Evolutionary conservation across 2,113 vertebrate genomes (phyloP).

Genomic region (Nesogale talazaci): DNA sequence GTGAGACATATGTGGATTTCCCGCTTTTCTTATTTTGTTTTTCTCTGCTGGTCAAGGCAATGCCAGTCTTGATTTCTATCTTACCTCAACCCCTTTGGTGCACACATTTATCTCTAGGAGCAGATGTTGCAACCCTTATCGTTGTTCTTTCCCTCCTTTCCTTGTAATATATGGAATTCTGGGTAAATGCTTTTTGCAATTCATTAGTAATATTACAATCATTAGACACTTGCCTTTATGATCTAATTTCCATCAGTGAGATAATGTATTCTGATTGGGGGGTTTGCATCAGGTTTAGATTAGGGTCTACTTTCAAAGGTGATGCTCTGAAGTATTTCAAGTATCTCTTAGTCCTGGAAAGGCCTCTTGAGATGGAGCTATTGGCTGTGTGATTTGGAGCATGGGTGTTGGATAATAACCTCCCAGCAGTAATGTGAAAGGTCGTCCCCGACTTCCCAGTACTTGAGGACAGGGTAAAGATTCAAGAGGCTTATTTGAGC

Average conservation of each 20-base stretch:
- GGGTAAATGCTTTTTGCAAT: conserved; percentile 50
- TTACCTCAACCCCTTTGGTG: background rate
- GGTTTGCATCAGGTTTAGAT: background rate
- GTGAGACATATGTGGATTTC: background rate
- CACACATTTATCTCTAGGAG: background rate
- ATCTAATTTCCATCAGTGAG: conserved; percentile 47
- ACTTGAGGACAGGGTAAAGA: background rate
- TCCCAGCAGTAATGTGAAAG: background rate
- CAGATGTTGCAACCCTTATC: background rate
- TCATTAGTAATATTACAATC: conserved; percentile 51
- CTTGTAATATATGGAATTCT: conserved; percentile 15
- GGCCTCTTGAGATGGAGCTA: background rate
- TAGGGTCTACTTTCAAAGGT: background rate
- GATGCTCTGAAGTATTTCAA: background rate
- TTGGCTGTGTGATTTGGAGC: background rate
- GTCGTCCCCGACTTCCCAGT: background rate
- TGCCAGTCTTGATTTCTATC: background rate
- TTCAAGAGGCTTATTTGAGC: background rate
- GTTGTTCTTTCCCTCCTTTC: conserved; percentile 53
- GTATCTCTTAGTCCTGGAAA: background rate
- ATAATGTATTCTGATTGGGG: conserved; percentile 12
- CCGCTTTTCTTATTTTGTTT: background rate
- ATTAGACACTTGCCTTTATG: conserved; percentile 61
- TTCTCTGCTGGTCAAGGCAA: background rate
- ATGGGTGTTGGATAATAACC: background rate